Evolutionary conservation across 2,888 invertebrate genomes (phyloP), one percentile per base, ranked within the genome.

Genomic region (Hydropsyche betteni): DNA sequence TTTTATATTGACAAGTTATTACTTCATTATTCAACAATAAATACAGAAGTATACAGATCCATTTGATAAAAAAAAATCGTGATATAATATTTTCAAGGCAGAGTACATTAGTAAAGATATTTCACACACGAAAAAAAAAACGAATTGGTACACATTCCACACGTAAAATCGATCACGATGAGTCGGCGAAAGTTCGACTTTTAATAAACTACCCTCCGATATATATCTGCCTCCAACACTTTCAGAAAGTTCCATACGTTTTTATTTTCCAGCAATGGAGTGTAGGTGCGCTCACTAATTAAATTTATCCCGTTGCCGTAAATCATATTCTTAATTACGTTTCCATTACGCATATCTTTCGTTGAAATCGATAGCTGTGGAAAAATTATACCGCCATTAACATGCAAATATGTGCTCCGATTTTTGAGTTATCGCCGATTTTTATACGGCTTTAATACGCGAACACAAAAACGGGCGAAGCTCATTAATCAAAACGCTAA

Each of bases 351-450:
- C 36, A 2, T 64, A 64, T 64, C 64, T 64, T 64, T 64, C 6
- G 64, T 33, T 3, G n/a, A n/a, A 64, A 64, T 64, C 64, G 34
- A 64, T 64, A n/a, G 64, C 64, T 36, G 64, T 36, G 64, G 64
- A 64, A 64, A 64, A 64, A 64, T 64, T 64, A 64, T 64, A 64
- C 64, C 33, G 64, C 64, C 64, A 64, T 64, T 64, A 36, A 64
- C 64, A 64, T 64, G 64, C 64, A 64, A 64, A 64, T 64, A 64
- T 55, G 55, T 55, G 16, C 55, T 14, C 55, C 55, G 14, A 55
- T n/a, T 55, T 7, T 55, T 16, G 16, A 55, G 16, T 14, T 55
- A 55, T 55, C 12, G 55, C 8, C 55, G 55, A 14, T 16, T 58
- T 53, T 53, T 53, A 53, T 53, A 14, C 8, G 53, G 53, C 53